phyloP scores from a whole-genome alignment of 2,888 invertebrate species.

The Drosophila putrida region DNA sequence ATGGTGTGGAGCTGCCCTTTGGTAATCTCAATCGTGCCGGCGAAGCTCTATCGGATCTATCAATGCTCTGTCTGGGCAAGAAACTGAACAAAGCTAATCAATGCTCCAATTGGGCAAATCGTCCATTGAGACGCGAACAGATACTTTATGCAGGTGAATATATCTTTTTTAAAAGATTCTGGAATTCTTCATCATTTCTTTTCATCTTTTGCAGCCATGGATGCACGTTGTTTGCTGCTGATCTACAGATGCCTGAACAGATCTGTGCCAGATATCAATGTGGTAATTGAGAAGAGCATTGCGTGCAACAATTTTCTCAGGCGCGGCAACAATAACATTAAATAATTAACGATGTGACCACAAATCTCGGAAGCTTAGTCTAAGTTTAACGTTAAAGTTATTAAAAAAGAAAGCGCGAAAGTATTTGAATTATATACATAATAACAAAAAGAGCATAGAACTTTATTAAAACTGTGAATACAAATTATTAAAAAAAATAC shows the following conservation, averaged over 20 bases:
- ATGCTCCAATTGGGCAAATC: constrained; percentile 95
- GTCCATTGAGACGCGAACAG: constrained; percentile 92
- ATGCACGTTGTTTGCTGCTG: constrained; percentile 94
- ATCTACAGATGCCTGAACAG: constrained; percentile 89
- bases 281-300: constrained; percentile 75
- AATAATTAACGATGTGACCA: constrained; percentile 27
- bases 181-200: neutral
- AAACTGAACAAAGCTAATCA: constrained; percentile 95
- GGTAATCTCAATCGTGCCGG: constrained; percentile 85
- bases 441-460: constrained; percentile 32
- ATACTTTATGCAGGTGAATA: constrained; percentile 90
- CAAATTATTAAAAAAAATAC: constrained; percentile 30
- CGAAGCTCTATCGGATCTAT: constrained; percentile 90
- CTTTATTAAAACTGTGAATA: constrained; percentile 44
- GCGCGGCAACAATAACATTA: constrained; percentile 54
- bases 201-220: constrained; percentile 88
- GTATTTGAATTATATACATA: constrained; percentile 68
- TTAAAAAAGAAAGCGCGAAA: constrained; percentile 19
- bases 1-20: constrained; percentile 87
- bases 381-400: constrained; percentile 52
- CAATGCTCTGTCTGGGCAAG: constrained; percentile 91
- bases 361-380: constrained; percentile 23
- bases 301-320: constrained; percentile 65
- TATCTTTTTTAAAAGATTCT: neutral
- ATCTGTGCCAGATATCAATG: constrained; percentile 77